phyloP scores from a whole-genome alignment of 2,113 vertebrate species.

The Charadrius vociferus region DNA sequence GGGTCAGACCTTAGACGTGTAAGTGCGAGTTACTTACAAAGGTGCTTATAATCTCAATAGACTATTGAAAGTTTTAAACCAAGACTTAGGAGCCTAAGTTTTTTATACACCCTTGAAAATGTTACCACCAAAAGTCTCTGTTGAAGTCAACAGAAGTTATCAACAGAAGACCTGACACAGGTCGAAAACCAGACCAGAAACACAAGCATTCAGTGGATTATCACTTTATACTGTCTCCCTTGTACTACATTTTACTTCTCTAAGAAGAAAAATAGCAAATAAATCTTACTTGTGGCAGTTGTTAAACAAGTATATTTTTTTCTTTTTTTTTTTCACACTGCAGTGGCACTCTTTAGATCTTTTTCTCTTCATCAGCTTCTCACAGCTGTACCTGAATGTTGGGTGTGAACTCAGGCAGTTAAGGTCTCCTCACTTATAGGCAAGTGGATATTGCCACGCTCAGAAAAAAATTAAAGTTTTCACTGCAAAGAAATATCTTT shows the following conservation, averaged over 20 bases:
- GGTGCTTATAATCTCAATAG: neutral
- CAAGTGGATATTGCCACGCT: neutral
- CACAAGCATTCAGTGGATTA: neutral
- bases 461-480: neutral
- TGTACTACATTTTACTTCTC: neutral
- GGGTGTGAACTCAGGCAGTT: neutral
- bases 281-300: neutral
- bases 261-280: neutral
- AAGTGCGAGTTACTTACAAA: neutral
- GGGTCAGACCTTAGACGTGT: neutral
- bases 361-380: neutral
- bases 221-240: neutral
- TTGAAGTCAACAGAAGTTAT: neutral
- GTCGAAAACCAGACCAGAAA: neutral
- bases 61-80: neutral
- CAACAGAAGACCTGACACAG: neutral
- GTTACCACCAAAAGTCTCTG: neutral
- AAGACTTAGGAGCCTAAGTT: neutral
- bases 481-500: neutral
- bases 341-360: neutral
- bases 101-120: neutral
- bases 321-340: neutral
- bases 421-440: neutral
- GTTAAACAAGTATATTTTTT: neutral
- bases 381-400: neutral